Evolutionary conservation across 2,888 invertebrate species (phyloP).

Genomic region (Aleiodes alternator): DNA sequence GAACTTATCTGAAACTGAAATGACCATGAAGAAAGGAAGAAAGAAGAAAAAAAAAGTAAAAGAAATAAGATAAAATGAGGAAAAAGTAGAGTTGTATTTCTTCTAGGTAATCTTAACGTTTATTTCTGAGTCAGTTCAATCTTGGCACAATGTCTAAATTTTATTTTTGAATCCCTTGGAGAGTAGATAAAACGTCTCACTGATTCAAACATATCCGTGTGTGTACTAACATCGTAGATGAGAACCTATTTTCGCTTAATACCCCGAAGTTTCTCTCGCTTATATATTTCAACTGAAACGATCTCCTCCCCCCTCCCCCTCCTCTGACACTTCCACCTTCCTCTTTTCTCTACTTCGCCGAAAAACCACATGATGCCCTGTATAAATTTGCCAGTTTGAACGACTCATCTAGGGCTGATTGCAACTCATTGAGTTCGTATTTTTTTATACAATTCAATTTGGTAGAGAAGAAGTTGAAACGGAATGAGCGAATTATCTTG

Average conservation of each 20-base stretch:
- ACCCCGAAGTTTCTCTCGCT: not conserved
- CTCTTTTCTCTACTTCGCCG: not conserved
- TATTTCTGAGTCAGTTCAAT: conserved; percentile 66
- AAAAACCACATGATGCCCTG: no score
- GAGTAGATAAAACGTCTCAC: conserved; percentile 17
- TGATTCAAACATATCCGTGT: not conserved
- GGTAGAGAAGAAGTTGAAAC: no score
- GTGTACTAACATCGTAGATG: conserved; percentile 10
- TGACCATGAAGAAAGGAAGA: no score
- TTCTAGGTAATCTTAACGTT: conserved; percentile 43
- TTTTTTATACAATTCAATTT: no score
- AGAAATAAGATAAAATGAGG: not conserved
- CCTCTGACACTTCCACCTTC: no score
- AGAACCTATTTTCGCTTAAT: conserved; percentile 31
- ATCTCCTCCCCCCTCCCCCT: not conserved
- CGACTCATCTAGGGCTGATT: no score
- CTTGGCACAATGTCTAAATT: conserved; percentile 61
- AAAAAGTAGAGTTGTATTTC: conserved; percentile 1
- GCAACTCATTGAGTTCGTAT: no score
- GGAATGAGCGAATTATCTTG: no score
- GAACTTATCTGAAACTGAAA: no score
- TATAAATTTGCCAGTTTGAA: no score
- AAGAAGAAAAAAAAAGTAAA: conserved; percentile 57
- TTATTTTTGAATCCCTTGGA: conserved; percentile 60
- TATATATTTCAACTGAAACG: not conserved